Evolutionary conservation across 2,888 invertebrate genomes (phyloP).

Genomic region (Corbicula japonica): DNA sequence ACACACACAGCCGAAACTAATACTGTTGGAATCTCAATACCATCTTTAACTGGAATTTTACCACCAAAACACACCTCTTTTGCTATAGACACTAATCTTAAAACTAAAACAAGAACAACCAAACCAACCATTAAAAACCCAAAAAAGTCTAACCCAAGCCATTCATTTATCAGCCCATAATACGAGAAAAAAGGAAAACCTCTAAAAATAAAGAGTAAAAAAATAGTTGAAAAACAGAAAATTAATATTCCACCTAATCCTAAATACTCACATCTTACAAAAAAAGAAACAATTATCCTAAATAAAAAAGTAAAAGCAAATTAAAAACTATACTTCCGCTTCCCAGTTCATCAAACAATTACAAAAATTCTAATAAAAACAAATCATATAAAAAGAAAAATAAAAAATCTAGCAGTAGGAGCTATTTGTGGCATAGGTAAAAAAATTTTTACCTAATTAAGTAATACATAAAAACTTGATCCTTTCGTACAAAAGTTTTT

Average conservation of each 20-base stretch:
- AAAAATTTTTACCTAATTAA: too few relatives aligned
- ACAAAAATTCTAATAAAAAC: not conserved
- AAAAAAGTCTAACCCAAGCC: slow-evolving; percentile 1
- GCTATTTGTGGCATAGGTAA: too few relatives aligned
- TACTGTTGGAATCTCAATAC: not conserved
- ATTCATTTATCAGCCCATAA: not conserved
- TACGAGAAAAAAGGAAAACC: not conserved
- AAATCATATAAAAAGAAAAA: not conserved
- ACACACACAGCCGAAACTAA: slow-evolving; percentile 80
- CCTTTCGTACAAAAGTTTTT: slow-evolving; percentile 93
- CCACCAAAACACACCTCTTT: not conserved
- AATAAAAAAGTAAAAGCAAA: not conserved
- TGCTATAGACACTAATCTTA: not conserved
- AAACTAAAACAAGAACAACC: not conserved
- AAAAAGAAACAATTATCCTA: not conserved
- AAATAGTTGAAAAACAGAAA: not conserved
- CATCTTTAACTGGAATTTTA: not conserved
- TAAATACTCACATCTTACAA: not conserved
- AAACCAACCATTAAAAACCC: slow-evolving; percentile 3
- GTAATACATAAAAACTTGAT: slow-evolving; percentile 84
- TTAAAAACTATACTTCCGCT: not conserved
- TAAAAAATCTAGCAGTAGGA: not conserved
- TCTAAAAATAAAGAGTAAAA: not conserved
- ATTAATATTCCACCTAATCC: not conserved
- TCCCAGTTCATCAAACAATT: not conserved